Evolutionary conservation across 2,888 invertebrate genomes (phyloP), one percentile per base, ranked within the genome.

Genomic region (Rhagonycha fulva): DNA sequence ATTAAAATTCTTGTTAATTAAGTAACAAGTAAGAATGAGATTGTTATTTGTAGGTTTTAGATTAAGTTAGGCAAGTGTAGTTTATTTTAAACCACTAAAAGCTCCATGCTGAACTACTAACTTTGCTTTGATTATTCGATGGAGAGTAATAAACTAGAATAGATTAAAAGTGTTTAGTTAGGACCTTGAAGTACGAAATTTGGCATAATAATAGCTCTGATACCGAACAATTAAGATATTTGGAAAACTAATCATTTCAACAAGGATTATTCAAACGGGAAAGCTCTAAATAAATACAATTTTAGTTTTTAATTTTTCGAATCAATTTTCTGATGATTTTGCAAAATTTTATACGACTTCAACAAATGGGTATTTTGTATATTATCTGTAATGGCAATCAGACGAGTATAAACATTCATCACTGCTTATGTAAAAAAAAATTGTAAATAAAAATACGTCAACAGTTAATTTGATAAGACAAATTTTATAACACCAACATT

Each of bases 31-130:
- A 47, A 47, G 47, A 47, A 47, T 47, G 47, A 47, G 47, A 47
- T 47, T 47, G 47, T 47, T 47, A 47, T 47, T n/a, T 47, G 47
- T 47, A n/a, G 47, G 47, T 47, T 47, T 66, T 61, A 30, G 72
- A 72, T 72, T 72, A 68, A 61, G 68, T 72, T 72, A 68, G 68
- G 68, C 72, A 32, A 68, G 61, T 61, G 68, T 68, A 72, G 72
- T 72, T 72, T 72, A 68, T 72, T 68, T 68, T 72, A 62, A 72
- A 68, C 67, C 28, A 68, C 72, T 72, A 72, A 72, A 72, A 72
- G 72, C 72, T 62, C 72, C 68, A 62, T 71, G 66, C 72, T 23
- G 23, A 19, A 14, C 28, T 47, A 66, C 71, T 28, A 24, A 24
- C n/a, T 66, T 66, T 66, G 19, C 63, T 24, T 23, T 24, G 63